A percentile compares a stretch with the other conserved stretches of the same genome.
These are phyloP conservation scores for Chelidonichthys spinosus DNA, from an alignment of 2,797 vertebrate species.

Conservation along the genomic window DNA sequence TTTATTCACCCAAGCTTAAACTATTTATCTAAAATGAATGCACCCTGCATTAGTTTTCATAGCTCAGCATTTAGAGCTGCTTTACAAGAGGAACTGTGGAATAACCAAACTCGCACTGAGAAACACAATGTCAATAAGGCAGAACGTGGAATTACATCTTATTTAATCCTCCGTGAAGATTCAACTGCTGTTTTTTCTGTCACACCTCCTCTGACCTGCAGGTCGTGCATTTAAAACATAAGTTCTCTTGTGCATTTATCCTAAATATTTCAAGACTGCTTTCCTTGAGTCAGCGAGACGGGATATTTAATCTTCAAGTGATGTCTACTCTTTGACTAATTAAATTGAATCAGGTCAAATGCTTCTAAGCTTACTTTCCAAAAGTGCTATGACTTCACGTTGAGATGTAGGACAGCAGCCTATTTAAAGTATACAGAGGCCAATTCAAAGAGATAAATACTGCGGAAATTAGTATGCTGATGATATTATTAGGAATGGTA, in stretches of 20 bases:
- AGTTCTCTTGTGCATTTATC: constrained; percentile 80
- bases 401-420: constrained; percentile 35
- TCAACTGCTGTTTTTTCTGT: constrained; percentile 80
- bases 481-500: constrained; percentile 48
- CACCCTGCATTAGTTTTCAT: constrained; percentile 78
- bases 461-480: constrained; percentile 27
- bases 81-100: constrained; percentile 75
- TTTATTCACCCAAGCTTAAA: constrained; percentile 82
- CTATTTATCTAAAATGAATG: constrained; percentile 86
- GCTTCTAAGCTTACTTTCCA: constrained; percentile 42
- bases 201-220: constrained; percentile 73
- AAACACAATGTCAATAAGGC: constrained; percentile 88
- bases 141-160: constrained; percentile 79
- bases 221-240: constrained; percentile 81
- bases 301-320: constrained; percentile 38
- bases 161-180: constrained; percentile 85
- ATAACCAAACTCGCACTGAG: constrained; percentile 75
- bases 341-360: constrained; percentile 63
- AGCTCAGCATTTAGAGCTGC: constrained; percentile 79
- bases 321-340: constrained; percentile 51
- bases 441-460: constrained; percentile 45
- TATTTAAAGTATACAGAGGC: constrained; percentile 6
- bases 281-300: constrained; percentile 77
- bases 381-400: constrained; percentile 19
- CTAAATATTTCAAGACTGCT: constrained; percentile 83